These are phyloP conservation scores for western clawed frog (Xenopus tropicalis) DNA, from an alignment of 2,113 vertebrate genomes.

Conservation along the genomic window DNA sequence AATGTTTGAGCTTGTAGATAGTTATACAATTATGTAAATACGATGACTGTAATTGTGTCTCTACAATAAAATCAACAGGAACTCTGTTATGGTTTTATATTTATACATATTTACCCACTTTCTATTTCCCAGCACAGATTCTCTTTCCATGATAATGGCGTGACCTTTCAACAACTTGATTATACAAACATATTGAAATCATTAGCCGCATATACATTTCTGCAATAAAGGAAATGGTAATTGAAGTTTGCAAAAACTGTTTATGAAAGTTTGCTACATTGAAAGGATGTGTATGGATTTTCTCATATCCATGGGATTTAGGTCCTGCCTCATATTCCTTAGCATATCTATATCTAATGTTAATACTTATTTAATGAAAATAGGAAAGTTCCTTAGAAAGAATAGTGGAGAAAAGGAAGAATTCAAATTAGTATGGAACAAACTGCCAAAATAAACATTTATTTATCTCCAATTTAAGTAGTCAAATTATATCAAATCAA, in stretches of 20 bases:
- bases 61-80: too few relatives aligned
- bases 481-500: too few relatives aligned
- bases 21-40: too few relatives aligned
- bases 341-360: too few relatives aligned
- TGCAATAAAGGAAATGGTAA: background rate
- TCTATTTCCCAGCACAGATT: background rate
- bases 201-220: background rate
- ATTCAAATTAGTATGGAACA: too few relatives aligned
- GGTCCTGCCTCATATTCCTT: background rate
- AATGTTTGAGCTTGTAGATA: too few relatives aligned
- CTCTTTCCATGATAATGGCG: background rate
- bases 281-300: background rate
- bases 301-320: background rate
- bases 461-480: too few relatives aligned
- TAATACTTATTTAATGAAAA: too few relatives aligned
- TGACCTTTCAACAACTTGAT: background rate
- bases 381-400: too few relatives aligned
- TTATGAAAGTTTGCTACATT: background rate
- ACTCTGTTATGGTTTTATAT: background rate
- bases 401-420: too few relatives aligned
- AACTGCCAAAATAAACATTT: too few relatives aligned
- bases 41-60: too few relatives aligned
- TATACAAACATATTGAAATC: slow-evolving; percentile 2
- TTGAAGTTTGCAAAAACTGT: background rate
- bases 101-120: background rate